Conservation (phyloP, 2,113 vertebrate genomes). For the Urocitellus parryii region DNA sequence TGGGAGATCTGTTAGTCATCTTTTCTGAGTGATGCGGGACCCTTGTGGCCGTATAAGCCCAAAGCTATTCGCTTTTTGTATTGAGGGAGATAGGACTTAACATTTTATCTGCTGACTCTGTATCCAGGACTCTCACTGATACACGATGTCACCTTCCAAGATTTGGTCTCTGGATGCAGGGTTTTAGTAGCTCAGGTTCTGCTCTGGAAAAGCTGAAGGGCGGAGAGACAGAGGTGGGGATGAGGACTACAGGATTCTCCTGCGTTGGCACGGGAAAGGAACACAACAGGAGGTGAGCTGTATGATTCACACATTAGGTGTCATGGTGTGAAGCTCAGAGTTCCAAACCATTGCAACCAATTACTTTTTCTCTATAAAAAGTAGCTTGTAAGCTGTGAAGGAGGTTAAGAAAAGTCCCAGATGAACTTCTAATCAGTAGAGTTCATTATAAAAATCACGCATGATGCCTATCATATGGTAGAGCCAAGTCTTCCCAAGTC, state of each 20-base stretch:
- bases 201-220: not conserved
- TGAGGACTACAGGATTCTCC: not conserved
- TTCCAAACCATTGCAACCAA: not conserved
- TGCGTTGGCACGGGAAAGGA: not conserved
- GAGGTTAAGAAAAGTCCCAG: not conserved
- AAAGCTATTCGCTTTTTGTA: not conserved
- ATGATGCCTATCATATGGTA: not conserved
- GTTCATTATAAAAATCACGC: not conserved
- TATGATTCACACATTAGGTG: not conserved
- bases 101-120: not conserved
- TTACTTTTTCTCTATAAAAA: not conserved
- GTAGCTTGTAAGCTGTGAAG: not conserved
- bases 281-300: not conserved
- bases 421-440: not conserved
- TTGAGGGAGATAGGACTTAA: not conserved
- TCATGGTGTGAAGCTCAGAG: not conserved
- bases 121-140: not conserved
- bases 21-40: not conserved
- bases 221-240: not conserved
- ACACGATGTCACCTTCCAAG: not conserved
- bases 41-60: not conserved
- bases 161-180: not conserved
- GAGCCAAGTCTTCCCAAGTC: not conserved
- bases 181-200: not conserved
- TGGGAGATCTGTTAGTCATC: not conserved